These are phyloP conservation scores for Pollenia labialis DNA, from an alignment of 2,888 invertebrate genomes.

Conservation along the genomic window DNA sequence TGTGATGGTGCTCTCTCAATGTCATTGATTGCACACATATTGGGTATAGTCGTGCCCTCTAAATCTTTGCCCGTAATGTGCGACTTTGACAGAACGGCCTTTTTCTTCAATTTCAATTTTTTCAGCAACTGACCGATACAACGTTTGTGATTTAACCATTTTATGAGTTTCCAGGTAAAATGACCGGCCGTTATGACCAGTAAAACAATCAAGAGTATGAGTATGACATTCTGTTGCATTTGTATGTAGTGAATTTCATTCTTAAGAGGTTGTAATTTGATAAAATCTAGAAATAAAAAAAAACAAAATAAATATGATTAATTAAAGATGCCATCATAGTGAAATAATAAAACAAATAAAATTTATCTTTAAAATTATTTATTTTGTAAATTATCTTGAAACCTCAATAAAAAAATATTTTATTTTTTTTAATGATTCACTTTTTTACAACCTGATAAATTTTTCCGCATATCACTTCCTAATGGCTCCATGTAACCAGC, in stretches of 20 bases:
- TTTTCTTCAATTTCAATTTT: constrained; percentile 76
- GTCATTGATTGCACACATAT: constrained; percentile 80
- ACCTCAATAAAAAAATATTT: constrained; percentile 2
- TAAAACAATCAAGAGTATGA: constrained; percentile 79
- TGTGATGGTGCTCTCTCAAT: constrained; percentile 81
- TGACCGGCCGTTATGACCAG: constrained; percentile 77
- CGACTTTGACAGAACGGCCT: constrained; percentile 58
- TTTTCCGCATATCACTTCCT: constrained; percentile 45
- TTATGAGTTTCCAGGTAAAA: constrained; percentile 77
- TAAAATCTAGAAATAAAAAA: constrained; percentile 76
- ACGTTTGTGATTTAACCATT: constrained; percentile 78
- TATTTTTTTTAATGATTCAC: constrained; percentile 22
- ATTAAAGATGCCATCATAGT: constrained; percentile 35
- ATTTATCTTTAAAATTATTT: constrained; percentile 6
- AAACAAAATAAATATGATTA: constrained; percentile 37
- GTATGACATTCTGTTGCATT: constrained; percentile 77
- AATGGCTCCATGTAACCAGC: background rate
- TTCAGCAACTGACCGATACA: constrained; percentile 76
- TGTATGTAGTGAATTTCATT: constrained; percentile 79
- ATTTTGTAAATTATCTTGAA: constrained; percentile 3
- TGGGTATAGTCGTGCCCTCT: constrained; percentile 80
- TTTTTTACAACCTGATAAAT: constrained; percentile 38
- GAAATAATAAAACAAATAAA: background rate
- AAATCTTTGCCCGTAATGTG: constrained; percentile 78
- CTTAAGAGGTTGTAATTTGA: constrained; percentile 77